phyloP scores from a whole-genome alignment of 2,113 vertebrate species.

The Oenanthe oenanthe region DNA sequence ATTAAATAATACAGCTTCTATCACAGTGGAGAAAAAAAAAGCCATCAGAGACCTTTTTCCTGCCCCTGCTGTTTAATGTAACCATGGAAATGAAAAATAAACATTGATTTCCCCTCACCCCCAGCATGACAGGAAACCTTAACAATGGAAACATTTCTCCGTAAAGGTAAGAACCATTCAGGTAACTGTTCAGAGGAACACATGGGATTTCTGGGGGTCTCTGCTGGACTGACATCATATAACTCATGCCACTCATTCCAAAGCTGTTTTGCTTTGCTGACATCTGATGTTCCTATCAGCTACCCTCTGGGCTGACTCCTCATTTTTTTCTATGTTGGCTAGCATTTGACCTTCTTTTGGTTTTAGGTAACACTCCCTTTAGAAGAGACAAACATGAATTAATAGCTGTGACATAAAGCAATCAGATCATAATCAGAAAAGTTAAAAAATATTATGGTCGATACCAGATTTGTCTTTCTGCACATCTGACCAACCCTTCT shows the following conservation, averaged over 20 bases:
- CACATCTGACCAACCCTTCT: not conserved
- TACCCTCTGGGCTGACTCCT: not conserved
- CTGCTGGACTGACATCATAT: not conserved
- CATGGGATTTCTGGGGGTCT: not conserved
- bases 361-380: not conserved
- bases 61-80: not conserved
- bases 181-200: not conserved
- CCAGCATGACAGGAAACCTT: not conserved
- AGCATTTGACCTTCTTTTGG: not conserved
- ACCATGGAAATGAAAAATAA: not conserved
- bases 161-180: not conserved
- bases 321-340: not conserved
- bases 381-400: not conserved
- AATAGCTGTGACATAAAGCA: not conserved
- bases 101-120: not conserved
- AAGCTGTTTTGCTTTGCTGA: not conserved
- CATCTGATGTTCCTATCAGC: not conserved
- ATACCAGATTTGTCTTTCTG: not conserved
- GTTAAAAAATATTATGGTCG: not conserved
- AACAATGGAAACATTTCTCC: not conserved
- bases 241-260: not conserved
- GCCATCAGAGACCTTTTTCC: not conserved
- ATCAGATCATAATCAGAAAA: not conserved
- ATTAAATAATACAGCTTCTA: not conserved
- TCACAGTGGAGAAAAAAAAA: rapidly evolving